Conservation (phyloP, 2,797 vertebrate species). For the Pangasius sanitwongsei region DNA sequence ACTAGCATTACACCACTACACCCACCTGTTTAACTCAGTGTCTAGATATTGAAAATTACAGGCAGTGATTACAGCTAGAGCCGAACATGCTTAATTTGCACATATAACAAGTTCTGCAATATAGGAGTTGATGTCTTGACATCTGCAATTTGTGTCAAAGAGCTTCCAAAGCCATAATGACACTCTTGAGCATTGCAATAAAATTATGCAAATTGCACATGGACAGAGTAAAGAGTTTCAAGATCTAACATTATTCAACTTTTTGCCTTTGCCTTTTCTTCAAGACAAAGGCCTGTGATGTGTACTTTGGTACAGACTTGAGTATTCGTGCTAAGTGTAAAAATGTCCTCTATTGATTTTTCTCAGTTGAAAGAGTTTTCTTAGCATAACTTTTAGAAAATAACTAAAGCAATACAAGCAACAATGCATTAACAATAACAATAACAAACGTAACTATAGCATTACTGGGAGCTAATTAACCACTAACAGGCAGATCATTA, state of each 20-base stretch:
- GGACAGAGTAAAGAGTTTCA: not conserved
- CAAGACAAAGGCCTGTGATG: not conserved
- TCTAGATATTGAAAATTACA: not conserved
- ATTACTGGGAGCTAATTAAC: not conserved
- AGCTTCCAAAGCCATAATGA: not conserved
- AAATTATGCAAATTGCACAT: not conserved
- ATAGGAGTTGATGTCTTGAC: not conserved
- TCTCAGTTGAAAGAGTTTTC: not conserved
- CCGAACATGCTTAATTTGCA: not conserved
- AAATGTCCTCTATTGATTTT: not conserved
- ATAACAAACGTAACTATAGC: not conserved
- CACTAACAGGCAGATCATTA: not conserved
- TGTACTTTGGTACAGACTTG: not conserved
- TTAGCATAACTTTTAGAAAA: not conserved
- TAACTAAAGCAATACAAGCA: not conserved
- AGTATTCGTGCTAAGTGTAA: not conserved
- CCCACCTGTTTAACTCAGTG: not conserved
- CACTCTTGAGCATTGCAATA: not conserved
- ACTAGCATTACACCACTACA: not conserved
- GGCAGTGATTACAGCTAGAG: not conserved
- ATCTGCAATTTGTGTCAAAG: not conserved
- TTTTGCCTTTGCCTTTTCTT: not conserved
- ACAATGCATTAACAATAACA: not conserved
- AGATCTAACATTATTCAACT: not conserved
- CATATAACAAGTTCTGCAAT: not conserved